Base-by-base conservation (phyloP, 2,113 vertebrate species). In the Ascaphus truei region DNA sequence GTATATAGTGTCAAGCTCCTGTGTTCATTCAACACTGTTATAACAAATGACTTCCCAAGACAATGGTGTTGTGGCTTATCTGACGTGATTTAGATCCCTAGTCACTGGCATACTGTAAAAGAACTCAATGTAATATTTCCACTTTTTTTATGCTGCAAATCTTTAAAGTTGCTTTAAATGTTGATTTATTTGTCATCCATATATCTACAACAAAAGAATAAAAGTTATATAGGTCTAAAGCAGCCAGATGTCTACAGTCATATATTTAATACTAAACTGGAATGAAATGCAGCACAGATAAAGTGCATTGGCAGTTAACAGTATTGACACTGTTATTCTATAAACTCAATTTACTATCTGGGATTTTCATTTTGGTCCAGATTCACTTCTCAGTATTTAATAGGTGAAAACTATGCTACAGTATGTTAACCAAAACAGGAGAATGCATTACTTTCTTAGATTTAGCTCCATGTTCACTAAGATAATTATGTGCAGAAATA, bases 31-130 rank as follows among this genome's bases (percentile, higher is more conserved):
- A 50, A 48, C 53, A 18, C 30, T 33, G 30, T 48, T 59, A 59
- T 68, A 68, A 68, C 66, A 68, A 68, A 68, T 58, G 13, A 39
- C 55, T 51, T 59, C 66, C 55, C 66, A 50, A 68, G 55, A 68
- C 66, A 59, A 50, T 59, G 55, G 45, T 59, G 47, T 59, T 37
- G 30, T 68, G 41, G 27, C 26, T 68, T 47, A 29, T 57, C 55
- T 50, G 22, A 31, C 47, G 41, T 50, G 66, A 68, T 68, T 68
- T 68, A 68, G 55, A 50, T 37, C 41, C 31, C 5, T 23, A 50
- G 47, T 68, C 55, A 68, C 15, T 39, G 55, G 22, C 55, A 68
- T 50, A 33, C n/a, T n/a, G n/a, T n/a, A n/a, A 50, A 29, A 47
- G 45, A 68, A 55, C 47, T 50, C n/a, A 50, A 18, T 50, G 16